Evolutionary conservation across 2,888 invertebrate genomes (phyloP).

Genomic region (Tenthredo livida): DNA sequence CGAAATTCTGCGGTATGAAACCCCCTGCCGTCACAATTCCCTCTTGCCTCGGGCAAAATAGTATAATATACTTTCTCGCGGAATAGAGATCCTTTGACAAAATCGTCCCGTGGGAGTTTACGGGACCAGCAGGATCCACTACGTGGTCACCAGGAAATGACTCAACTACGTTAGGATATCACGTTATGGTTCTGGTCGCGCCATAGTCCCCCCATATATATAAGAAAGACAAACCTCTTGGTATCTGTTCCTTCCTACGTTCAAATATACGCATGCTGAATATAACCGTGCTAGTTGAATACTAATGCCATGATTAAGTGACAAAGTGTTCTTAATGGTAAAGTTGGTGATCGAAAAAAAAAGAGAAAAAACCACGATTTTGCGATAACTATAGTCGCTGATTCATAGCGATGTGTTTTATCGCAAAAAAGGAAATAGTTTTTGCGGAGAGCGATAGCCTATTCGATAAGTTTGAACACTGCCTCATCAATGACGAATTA

Average conservation of each 20-base stretch:
- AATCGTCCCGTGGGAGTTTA: conserved; percentile 75
- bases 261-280: background rate
- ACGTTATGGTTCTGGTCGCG: conserved; percentile 69
- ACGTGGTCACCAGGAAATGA: conserved; percentile 76
- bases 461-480: too few species aligned
- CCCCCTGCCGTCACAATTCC: conserved; percentile 72
- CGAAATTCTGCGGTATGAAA: conserved; percentile 59
- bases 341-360: background rate
- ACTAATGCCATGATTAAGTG: background rate
- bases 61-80: conserved; percentile 76
- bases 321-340: background rate
- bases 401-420: too few species aligned
- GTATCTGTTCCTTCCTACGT: background rate
- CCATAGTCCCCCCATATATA: background rate
- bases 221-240: conserved; percentile 54
- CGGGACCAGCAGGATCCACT: conserved; percentile 69
- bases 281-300: background rate
- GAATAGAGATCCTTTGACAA: conserved; percentile 79
- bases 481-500: too few species aligned
- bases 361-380: too few species aligned
- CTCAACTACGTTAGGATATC: conserved; percentile 77
- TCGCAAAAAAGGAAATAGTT: too few species aligned
- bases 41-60: conserved; percentile 70
- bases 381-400: too few species aligned
- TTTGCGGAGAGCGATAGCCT: too few species aligned